phyloP scores from a whole-genome alignment of 1,140 invertebrate genomes.

The Lepidurus apus region DNA sequence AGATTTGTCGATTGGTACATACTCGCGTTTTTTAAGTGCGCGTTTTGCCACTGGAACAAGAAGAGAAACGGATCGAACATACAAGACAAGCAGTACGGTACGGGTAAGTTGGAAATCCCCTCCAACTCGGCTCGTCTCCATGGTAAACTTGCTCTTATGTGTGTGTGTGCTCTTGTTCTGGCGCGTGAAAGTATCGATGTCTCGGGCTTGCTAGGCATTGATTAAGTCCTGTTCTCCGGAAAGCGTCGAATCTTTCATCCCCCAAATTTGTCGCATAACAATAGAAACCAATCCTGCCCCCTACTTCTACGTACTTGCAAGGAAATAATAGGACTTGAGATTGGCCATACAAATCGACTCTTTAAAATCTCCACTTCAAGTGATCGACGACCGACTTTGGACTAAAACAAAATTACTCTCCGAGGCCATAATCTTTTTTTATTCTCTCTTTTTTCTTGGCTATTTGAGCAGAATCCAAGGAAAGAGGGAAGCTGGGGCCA shows the following conservation, averaged over 20 bases:
- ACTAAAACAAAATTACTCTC: too few species aligned
- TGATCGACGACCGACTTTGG: too few species aligned
- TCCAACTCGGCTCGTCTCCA: background rate
- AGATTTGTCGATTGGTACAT: too few species aligned
- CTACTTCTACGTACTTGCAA: too few species aligned
- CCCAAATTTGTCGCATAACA: background rate
- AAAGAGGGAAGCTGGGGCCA: background rate
- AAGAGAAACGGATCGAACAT: background rate
- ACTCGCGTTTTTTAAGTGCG: too few species aligned
- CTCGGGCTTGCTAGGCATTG: background rate
- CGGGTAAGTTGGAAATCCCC: background rate
- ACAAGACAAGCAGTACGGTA: background rate
- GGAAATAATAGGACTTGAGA: too few species aligned
- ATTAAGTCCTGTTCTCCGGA: conserved; percentile 25
- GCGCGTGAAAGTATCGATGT: conserved; percentile 4
- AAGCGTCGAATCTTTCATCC: conserved; percentile 20
- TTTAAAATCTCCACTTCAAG: too few species aligned
- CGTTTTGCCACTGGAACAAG: background rate
- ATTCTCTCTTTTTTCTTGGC: too few species aligned
- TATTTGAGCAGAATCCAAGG: background rate
- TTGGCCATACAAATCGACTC: too few species aligned
- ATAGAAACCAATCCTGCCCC: too few species aligned
- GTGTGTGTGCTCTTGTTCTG: conserved; percentile 5
- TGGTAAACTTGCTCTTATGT: background rate
- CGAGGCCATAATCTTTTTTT: too few species aligned